Evolutionary conservation across 2,113 vertebrate genomes (phyloP).

Genomic region (Dinomys branickii): DNA sequence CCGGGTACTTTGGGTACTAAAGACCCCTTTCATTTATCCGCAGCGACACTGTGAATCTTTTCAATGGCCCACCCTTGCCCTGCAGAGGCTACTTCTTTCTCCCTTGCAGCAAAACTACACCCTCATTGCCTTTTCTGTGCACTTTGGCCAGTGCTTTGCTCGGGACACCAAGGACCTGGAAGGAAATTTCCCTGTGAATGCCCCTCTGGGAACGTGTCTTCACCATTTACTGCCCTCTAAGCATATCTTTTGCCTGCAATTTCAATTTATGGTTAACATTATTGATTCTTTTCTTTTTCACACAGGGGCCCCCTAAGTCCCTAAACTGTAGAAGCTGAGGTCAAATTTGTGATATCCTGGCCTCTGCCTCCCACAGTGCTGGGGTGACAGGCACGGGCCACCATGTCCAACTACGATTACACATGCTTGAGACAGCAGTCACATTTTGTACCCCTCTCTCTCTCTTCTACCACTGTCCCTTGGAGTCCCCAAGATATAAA

Average conservation of each 20-base stretch:
- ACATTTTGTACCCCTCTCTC: background rate
- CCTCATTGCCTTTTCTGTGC: too few relatives aligned
- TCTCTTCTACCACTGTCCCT: background rate
- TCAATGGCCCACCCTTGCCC: background rate
- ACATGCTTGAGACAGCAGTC: background rate
- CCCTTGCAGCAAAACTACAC: background rate
- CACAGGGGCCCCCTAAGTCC: background rate
- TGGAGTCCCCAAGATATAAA: background rate
- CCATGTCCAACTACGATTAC: background rate
- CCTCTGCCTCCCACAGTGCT: background rate
- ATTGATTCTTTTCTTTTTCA: background rate
- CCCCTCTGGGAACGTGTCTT: background rate
- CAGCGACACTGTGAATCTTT: background rate
- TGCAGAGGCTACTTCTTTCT: background rate
- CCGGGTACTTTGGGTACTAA: background rate
- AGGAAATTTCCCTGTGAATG: background rate
- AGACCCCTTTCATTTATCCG: background rate
- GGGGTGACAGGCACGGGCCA: background rate
- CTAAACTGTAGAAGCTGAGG: background rate
- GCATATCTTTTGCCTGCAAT: background rate
- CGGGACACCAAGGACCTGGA: background rate
- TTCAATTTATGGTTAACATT: background rate
- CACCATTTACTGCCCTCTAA: background rate
- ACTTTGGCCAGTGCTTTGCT: background rate
- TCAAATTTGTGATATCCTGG: background rate